Conservation (phyloP, 1,140 invertebrate species). For the Triops cancriformis region DNA sequence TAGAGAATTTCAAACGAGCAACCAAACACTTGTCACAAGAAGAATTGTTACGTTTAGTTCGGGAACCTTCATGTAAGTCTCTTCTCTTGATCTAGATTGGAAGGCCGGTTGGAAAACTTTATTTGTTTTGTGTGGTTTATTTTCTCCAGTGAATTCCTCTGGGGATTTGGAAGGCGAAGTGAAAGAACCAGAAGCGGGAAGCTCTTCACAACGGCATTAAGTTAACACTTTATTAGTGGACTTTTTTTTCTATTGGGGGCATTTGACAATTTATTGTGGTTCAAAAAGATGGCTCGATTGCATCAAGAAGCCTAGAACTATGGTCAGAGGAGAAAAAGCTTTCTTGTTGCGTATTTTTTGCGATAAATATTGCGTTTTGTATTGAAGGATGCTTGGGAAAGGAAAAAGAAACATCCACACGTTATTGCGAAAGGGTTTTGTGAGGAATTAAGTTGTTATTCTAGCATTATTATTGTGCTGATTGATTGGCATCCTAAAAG, state of each 20-base stretch:
- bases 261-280: no score
- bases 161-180: conserved; percentile 1
- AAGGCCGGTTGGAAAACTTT: neutral
- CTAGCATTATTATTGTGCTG: neutral
- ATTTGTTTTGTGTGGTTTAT: neutral
- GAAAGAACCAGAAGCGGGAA: neutral
- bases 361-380: neutral
- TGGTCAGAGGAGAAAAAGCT: neutral
- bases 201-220: conserved; percentile 2
- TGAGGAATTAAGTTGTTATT: neutral
- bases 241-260: neutral
- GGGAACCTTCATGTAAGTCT: conserved; percentile 27
- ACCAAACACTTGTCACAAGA: conserved; percentile 12
- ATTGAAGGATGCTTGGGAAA: neutral
- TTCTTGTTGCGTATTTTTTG: neutral
- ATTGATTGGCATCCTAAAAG: neutral
- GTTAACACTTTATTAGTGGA: neutral
- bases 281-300: no score
- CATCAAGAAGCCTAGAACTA: no score
- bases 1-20: conserved; percentile 27
- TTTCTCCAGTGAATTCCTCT: neutral
- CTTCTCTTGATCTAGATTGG: neutral
- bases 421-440: neutral
- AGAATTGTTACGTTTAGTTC: conserved; percentile 21
- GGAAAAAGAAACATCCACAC: neutral